These are phyloP conservation scores for Daphoenositta chrysoptera DNA, from an alignment of 2,113 vertebrate genomes.

Conservation along the genomic window DNA sequence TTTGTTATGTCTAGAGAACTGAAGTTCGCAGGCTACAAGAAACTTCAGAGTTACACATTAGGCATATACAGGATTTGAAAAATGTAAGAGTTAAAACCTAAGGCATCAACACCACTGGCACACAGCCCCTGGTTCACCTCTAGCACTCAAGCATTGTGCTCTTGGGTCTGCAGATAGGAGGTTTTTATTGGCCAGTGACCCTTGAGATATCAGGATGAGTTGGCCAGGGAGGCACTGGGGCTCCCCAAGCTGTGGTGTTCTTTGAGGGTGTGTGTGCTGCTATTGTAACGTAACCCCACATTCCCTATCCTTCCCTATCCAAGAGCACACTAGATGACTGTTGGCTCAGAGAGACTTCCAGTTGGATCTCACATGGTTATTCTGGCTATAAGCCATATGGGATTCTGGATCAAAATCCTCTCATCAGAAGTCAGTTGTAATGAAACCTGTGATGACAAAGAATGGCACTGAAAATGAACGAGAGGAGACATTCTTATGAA, in stretches of 20 bases:
- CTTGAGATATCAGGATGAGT: neutral
- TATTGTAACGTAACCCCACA: neutral
- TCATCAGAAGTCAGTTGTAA: neutral
- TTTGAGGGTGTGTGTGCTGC: neutral
- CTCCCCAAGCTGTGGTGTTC: neutral
- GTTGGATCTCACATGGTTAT: neutral
- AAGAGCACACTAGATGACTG: neutral
- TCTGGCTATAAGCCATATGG: neutral
- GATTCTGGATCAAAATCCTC: neutral
- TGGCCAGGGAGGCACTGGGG: accelerated
- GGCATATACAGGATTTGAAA: too few species aligned
- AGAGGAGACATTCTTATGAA: neutral
- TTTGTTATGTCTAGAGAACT: too few species aligned
- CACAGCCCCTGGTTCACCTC: neutral
- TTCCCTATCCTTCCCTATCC: neutral
- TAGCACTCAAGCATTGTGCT: neutral
- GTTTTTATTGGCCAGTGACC: neutral
- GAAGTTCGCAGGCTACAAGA: too few species aligned
- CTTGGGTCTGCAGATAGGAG: neutral
- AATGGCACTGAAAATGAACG: neutral
- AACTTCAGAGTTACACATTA: too few species aligned
- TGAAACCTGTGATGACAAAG: neutral
- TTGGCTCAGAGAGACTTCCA: neutral
- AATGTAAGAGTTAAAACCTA: too few species aligned
- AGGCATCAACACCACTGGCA: too few species aligned